Conservation (phyloP, 2,113 vertebrate genomes). For the Bothrops jararaca region DNA sequence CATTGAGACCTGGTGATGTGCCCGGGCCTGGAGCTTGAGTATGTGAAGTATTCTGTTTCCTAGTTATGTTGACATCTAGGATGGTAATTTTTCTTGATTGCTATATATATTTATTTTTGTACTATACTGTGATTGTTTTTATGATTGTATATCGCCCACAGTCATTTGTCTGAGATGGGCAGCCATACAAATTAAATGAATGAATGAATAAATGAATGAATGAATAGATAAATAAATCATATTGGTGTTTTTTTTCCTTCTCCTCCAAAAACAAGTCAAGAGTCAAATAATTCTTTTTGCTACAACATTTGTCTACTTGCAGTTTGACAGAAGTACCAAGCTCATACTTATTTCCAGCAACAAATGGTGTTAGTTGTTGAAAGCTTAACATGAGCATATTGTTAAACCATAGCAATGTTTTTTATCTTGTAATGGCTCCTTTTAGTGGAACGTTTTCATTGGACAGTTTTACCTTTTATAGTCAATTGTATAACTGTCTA, state of each 20-base stretch:
- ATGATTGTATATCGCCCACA: neutral
- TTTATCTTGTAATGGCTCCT: conserved; percentile 1
- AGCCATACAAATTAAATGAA: neutral
- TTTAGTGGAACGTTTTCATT: neutral
- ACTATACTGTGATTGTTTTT: neutral
- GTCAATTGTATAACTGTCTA: neutral
- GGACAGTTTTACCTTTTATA: neutral
- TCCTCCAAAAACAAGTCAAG: neutral
- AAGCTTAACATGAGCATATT: neutral
- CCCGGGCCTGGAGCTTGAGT: neutral
- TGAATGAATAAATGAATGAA: neutral
- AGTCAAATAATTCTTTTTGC: neutral
- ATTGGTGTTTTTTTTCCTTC: neutral
- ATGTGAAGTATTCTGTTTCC: neutral
- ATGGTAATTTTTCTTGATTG: neutral
- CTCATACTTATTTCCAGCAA: too few species aligned
- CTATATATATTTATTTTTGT: neutral
- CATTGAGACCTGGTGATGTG: neutral
- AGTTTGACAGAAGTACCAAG: neutral
- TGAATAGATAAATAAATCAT: neutral
- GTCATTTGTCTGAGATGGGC: neutral
- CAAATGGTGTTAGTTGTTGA: neutral
- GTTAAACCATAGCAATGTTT: neutral
- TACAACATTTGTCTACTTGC: neutral
- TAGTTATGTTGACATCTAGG: neutral